A percentile compares a stretch with the other conserved stretches of the same genome.
phyloP scores from a whole-genome alignment of 2,888 invertebrate species.

The Heterodera filipjevi region DNA sequence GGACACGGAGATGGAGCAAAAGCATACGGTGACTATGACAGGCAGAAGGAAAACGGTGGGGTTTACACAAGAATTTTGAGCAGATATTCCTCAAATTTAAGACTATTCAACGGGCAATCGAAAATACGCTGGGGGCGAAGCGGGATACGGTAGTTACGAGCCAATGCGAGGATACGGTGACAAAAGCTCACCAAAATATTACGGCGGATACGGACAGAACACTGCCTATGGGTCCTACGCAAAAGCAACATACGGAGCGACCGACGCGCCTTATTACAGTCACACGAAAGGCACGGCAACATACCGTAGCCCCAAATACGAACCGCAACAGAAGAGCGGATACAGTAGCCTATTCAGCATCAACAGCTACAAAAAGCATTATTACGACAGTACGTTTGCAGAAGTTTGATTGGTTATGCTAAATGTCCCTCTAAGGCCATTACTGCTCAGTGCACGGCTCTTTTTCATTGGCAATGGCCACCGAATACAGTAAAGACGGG shows the following conservation, averaged over 20 bases:
- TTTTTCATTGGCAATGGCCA: slow-evolving; percentile 44
- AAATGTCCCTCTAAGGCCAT: slow-evolving; percentile 36
- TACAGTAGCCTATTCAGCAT: background rate
- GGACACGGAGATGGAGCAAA: slow-evolving; percentile 18
- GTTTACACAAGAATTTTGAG: background rate
- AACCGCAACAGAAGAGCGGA: background rate
- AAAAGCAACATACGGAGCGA: too few relatives aligned
- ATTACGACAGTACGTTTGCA: slow-evolving; percentile 27
- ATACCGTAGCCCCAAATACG: background rate
- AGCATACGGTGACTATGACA: slow-evolving; percentile 23
- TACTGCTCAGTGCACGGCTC: slow-evolving; percentile 51
- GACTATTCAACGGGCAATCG: background rate
- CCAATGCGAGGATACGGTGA: background rate
- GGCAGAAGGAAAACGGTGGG: background rate
- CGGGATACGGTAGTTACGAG: slow-evolving; percentile 10
- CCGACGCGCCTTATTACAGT: background rate
- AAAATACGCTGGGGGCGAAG: background rate
- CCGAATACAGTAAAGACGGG: slow-evolving; percentile 28
- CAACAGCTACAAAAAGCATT: slow-evolving; percentile 21
- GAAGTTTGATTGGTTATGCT: background rate
- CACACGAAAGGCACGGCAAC: background rate
- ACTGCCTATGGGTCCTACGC: too few relatives aligned
- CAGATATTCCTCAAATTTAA: background rate
- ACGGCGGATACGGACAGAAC: background rate
- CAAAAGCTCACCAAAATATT: background rate